Evolutionary conservation across 2,113 vertebrate species (phyloP), one percentile per base, ranked within the genome.

Genomic region (Ciconia boyciana): DNA sequence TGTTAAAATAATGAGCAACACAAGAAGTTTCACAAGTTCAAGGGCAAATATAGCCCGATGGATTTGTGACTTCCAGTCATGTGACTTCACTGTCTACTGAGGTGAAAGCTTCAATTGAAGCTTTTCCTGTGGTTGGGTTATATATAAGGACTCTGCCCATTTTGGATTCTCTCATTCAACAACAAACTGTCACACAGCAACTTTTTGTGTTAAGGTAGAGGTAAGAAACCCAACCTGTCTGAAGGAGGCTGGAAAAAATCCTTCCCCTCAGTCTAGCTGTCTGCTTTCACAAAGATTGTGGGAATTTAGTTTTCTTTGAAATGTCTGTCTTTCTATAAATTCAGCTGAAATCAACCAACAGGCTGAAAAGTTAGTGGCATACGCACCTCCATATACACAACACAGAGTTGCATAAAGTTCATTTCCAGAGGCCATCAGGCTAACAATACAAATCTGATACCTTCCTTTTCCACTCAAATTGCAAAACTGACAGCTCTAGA

Each of bases 331-430:
- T 80, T n/a, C 60, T 57, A 31, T 28, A 65, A 72, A 88, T 69
- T 70, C 72, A 78, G 25, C 15, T 61, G 49, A 90, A 76, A 65
- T 77, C 32, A 83, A 29, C 19, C 22, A 64, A 54, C 13, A 51
- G 61, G 19, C 24, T 64, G 51, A 62, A 68, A 83, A 61, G 3
- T 44, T 34, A 19, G n/a, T 9, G 29, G 34, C 13, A 72, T 14
- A 29, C 0, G 2, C 24, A 48, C 26, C 55, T 78, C 68, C 62
- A 21, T 0, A 0, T 25, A 39, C 34, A 41, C 1, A 5, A 25
- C 4, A 22, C 20, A n/a, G 58, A 80, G 20, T 1, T 69, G 26
- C 58, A 52, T 13, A 70, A 44, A 24, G 32, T 11, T 93, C 20
- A 55, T 82, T 77, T 84, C 60, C 58, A 92, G 71, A 60, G 36